These are phyloP conservation scores for Hemicrepidius hirtus DNA, from an alignment of 2,888 invertebrate species.

Conservation along the genomic window DNA sequence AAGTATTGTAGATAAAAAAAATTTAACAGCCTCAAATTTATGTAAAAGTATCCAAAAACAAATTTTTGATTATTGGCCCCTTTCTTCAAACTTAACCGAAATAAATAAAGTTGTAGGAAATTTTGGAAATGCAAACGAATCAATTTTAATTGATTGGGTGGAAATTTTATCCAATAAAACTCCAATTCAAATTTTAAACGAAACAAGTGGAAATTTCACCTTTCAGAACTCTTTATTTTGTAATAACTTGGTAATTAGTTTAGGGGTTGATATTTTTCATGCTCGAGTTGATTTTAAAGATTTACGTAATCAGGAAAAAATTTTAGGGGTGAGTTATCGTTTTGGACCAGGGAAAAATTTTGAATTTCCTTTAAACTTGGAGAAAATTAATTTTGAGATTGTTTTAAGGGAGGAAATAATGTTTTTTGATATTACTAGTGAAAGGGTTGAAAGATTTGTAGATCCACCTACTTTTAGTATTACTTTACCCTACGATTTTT, in stretches of 20 bases:
- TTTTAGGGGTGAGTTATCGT: conserved; percentile 60
- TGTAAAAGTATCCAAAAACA: conserved; percentile 65
- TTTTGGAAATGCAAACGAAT: conserved; percentile 72
- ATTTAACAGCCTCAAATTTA: conserved; percentile 60
- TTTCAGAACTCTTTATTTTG: conserved; percentile 66
- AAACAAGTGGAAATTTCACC: conserved; percentile 64
- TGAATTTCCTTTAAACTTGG: neutral
- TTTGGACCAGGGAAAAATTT: conserved; percentile 18
- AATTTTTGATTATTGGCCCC: conserved; percentile 64
- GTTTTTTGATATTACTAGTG: conserved; percentile 70
- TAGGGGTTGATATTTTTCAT: conserved; percentile 72
- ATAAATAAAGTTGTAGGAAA: conserved; percentile 69
- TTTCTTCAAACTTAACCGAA: conserved; percentile 60
- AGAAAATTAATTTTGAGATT: neutral
- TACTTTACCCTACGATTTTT: conserved; percentile 78
- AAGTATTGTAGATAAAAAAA: conserved; percentile 54
- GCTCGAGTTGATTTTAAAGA: conserved; percentile 68
- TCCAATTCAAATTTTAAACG: conserved; percentile 62
- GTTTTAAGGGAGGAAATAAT: conserved; percentile 59
- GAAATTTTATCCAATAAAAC: conserved; percentile 69
- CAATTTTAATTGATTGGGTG: conserved; percentile 72
- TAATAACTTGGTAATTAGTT: conserved; percentile 65
- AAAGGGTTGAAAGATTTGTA: conserved; percentile 69
- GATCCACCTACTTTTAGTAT: conserved; percentile 75
- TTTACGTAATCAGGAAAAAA: conserved; percentile 67